Percentiles rank a stretch among this genome's conserved stretches.
These are phyloP conservation scores for Pholis gunnellus DNA, from an alignment of 2,113 vertebrate genomes.

Conservation along the genomic window DNA sequence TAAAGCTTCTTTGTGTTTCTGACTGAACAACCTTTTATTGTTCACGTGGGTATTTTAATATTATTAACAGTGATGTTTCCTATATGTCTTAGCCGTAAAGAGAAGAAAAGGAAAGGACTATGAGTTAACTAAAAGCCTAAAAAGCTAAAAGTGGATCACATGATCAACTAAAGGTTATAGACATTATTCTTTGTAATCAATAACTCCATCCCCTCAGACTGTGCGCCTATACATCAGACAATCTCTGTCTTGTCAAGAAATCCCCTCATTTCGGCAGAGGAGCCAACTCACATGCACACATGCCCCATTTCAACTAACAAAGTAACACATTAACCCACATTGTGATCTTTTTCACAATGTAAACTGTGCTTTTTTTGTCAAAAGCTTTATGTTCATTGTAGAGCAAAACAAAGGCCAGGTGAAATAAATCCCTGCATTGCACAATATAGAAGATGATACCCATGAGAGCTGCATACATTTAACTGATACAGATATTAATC, in stretches of 20 bases:
- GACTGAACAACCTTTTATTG: background rate
- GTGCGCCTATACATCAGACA: background rate
- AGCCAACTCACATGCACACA: background rate
- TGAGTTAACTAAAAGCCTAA: background rate
- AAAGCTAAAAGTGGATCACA: background rate
- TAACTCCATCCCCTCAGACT: background rate
- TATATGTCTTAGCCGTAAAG: background rate
- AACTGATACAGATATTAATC: background rate
- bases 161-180: background rate
- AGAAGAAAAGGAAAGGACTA: background rate
- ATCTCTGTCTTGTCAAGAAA: background rate
- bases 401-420: slow-evolving; percentile 34
- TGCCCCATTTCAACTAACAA: slow-evolving; percentile 20
- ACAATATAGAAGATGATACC: slow-evolving; percentile 25
- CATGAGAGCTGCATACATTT: background rate
- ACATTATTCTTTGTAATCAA: slow-evolving; percentile 6
- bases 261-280: background rate
- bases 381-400: slow-evolving; percentile 8
- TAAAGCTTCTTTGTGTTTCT: background rate
- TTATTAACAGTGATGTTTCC: background rate
- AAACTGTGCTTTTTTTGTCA: background rate
- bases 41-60: slow-evolving; percentile 6
- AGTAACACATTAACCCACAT: slow-evolving; percentile 40
- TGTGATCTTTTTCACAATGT: slow-evolving; percentile 10
- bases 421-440: slow-evolving; percentile 33